Evolutionary conservation across 2,888 invertebrate species (phyloP), one percentile per base, ranked within the genome.

Genomic region (Melinaea menophilus): DNA sequence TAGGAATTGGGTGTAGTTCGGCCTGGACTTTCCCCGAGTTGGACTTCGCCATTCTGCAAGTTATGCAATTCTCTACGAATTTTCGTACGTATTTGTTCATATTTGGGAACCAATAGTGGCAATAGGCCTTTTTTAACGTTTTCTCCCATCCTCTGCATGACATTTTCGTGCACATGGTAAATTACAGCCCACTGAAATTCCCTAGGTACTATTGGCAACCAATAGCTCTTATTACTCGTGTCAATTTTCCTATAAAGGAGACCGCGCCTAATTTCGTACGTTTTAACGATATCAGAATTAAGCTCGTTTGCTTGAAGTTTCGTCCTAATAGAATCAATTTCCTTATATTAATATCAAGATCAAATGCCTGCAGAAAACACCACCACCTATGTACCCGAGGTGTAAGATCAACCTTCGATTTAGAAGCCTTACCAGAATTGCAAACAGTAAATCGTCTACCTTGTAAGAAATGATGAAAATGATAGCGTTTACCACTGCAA

Each of bases 21-120:
- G n/a, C n/a, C n/a, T n/a, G n/a, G n/a, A n/a, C n/a, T n/a, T n/a
- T n/a, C n/a, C n/a, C n/a, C n/a, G n/a, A n/a, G n/a, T n/a, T n/a
- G n/a, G n/a, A n/a, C n/a, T n/a, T n/a, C n/a, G n/a, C n/a, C n/a
- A n/a, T n/a, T n/a, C n/a, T n/a, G n/a, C 77, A 78, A 5, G 73
- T 77, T 5, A 75, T 61, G 60, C 76, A 78, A 54, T 71, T 74
- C 2, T 76, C 72, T 5, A 73, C 69, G 62, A 76, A 78, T 63
- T 75, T 75, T 45, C 72, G 57, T 2, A 76, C 73, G 58, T 68
- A 73, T 45, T 70, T 70, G 2, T 69, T 47, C 71, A 75, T 75
- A n/a, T 65, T 58, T 1, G 59, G 64, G 55, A 77, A 75, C 74
- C 76, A 76, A 57, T 74, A 77, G 34, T 67, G 61, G 4, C 64